Evolutionary conservation across 2,113 vertebrate genomes (phyloP), one percentile per base, ranked within the genome.

Genomic region (Sylvilagus bachmani): DNA sequence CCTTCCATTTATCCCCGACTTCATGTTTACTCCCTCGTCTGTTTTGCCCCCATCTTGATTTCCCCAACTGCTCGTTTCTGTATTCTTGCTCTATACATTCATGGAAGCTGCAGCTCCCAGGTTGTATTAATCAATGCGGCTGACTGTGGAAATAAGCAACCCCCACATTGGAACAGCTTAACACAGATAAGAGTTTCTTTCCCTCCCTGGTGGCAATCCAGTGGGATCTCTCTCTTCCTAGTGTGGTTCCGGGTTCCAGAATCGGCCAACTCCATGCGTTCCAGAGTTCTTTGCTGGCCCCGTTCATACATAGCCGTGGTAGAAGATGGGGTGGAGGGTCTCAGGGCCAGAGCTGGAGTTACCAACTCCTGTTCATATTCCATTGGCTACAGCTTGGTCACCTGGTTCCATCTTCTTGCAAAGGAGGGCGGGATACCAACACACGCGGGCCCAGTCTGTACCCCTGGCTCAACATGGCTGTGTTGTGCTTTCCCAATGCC

Each of bases 51-150:
- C 49, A 31, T 84, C 51, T 91, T 82, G 49, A 95, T 90, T 92
- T 88, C 67, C 29, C 95, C 66, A 58, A 29, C 17, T 78, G 27
- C 82, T 58, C 77, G 24, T 94, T 90, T 78, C 29, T 70, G 79
- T 77, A 67, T 49, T 67, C 24, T 44, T 94, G 38, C 16, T 75
- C 29, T 17, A 22, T 75, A 1, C 13, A 70, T 81, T 36, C 70
- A 17, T 66, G 66, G 75, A 55, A 62, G 58, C 29, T 80, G 27
- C 44, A 77, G 36, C 16, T 53, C 73, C 71, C 73, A 8, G 64
- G 58, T 58, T 88, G 12, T 33, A 74, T 51, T 73, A n/a, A 93
- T 36, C 69, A 78, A 62, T 25, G 6, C 55, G 31, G 38, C 10
- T 90, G 77, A 90, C 31, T 86, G 10, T 36, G 51, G 19, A 44